These are phyloP conservation scores for Ptilorrhoa leucosticta DNA, from an alignment of 2,113 vertebrate genomes.

Conservation along the genomic window DNA sequence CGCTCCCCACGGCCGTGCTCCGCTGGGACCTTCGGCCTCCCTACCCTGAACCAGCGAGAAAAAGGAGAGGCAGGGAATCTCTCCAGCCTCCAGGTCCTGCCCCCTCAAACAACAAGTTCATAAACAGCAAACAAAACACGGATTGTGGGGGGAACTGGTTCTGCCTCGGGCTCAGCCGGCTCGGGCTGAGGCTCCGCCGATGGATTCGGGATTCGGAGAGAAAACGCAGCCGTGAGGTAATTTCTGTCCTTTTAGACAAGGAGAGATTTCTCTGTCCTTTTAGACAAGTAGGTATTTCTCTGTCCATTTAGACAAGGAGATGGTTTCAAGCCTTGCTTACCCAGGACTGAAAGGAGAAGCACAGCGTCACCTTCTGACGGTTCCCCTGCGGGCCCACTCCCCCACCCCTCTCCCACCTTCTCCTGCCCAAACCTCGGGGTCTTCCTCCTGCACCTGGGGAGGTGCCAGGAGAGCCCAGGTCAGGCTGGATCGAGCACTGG, in stretches of 20 bases:
- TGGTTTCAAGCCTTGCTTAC: constrained; percentile 70
- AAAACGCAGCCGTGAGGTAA: constrained; percentile 72
- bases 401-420: constrained; percentile 15
- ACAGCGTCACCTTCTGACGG: neutral
- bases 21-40: neutral
- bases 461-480: neutral
- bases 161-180: neutral
- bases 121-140: neutral
- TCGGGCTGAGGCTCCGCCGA: neutral
- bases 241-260: constrained; percentile 60
- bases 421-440: constrained; percentile 25
- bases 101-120: neutral
- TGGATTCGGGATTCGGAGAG: constrained; percentile 28
- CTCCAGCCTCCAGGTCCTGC: neutral
- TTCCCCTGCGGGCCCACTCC: neutral
- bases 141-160: neutral
- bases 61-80: neutral
- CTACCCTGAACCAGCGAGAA: neutral
- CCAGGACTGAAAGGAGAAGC: constrained; percentile 58
- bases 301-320: constrained; percentile 59
- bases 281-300: constrained; percentile 25
- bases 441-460: neutral
- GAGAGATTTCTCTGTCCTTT: constrained; percentile 55
- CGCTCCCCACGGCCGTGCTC: neutral
- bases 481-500: neutral